Conservation (phyloP, 2,113 vertebrate genomes). For the Melozone crissalis region DNA sequence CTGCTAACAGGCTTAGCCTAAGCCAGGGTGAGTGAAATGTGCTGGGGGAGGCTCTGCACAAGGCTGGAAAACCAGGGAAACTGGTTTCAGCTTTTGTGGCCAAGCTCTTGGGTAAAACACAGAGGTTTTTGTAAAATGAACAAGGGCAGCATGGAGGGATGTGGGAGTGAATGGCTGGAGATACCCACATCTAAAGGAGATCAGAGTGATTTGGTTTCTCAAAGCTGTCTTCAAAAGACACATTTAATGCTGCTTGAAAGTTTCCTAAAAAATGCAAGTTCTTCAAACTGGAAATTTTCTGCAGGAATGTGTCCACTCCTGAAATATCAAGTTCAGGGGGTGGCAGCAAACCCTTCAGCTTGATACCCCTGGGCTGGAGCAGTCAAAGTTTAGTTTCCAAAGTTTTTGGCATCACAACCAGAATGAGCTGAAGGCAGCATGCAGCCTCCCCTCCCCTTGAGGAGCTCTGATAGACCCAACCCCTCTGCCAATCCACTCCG, state of each 20-base stretch:
- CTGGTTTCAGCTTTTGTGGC: neutral
- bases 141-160: rapidly evolving
- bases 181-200: neutral
- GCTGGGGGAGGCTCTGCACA: neutral
- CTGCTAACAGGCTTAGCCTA: neutral
- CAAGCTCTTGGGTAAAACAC: neutral
- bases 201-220: neutral
- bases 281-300: neutral
- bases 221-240: neutral
- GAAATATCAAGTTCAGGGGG: rapidly evolving
- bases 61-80: neutral
- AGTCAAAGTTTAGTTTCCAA: neutral
- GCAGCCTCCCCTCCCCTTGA: neutral
- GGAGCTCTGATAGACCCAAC: neutral
- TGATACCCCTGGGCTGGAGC: neutral
- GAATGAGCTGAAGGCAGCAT: neutral
- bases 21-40: neutral
- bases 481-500: neutral
- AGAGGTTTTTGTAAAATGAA: neutral
- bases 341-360: neutral
- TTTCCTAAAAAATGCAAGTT: neutral
- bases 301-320: neutral
- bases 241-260: neutral
- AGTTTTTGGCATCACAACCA: neutral
- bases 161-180: rapidly evolving